phyloP scores from a whole-genome alignment of 2,888 invertebrate species.

The Oxyscelio sp. region DNA sequence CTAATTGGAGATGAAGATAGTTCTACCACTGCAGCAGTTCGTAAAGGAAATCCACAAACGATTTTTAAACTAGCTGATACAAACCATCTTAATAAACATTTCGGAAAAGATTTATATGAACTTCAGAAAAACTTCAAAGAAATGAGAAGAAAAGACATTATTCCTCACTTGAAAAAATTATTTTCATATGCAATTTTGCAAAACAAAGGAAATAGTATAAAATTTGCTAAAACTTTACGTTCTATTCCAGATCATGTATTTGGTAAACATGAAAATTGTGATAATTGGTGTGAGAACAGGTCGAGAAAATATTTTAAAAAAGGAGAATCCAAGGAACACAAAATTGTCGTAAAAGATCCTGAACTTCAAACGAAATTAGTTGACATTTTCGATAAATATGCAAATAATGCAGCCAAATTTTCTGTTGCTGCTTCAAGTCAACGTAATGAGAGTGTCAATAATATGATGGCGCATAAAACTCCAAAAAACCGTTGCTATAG shows the following conservation, averaged over 20 bases:
- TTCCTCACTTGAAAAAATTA: slow-evolving; percentile 34
- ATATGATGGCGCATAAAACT: not conserved
- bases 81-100: slow-evolving; percentile 46
- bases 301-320: no score
- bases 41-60: not conserved
- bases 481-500: not conserved
- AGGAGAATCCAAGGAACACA: no score
- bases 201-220: slow-evolving; percentile 41
- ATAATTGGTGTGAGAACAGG: slow-evolving; percentile 41
- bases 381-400: not conserved
- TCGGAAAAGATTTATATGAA: slow-evolving; percentile 44
- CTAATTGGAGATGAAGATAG: slow-evolving; percentile 2
- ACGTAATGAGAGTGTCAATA: not conserved
- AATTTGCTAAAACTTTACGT: slow-evolving; percentile 24
- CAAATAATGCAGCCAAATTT: not conserved
- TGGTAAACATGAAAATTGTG: slow-evolving; percentile 48
- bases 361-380: no score
- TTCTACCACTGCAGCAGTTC: not conserved
- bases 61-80: slow-evolving; percentile 26
- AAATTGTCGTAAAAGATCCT: no score
- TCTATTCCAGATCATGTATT: slow-evolving; percentile 58
- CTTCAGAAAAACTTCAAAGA: slow-evolving; percentile 16
- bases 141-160: not conserved
- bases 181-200: slow-evolving; percentile 52
- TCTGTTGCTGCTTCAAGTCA: not conserved